These are phyloP conservation scores for Drosophila kohkoa DNA, from an alignment of 1,140 invertebrate genomes.

Conservation along the genomic window DNA sequence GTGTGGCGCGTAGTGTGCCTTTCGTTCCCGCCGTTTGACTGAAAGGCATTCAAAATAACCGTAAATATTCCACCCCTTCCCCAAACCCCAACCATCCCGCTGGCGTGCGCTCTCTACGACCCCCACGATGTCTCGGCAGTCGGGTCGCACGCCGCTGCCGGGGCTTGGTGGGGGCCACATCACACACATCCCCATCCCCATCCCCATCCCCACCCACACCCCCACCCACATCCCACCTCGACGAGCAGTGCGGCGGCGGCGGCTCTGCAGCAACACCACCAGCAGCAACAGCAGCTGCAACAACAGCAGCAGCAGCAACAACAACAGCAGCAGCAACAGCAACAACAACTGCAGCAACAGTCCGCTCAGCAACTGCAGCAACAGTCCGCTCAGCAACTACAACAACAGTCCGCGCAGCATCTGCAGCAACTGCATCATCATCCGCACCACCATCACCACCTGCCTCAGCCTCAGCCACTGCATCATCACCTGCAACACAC, in stretches of 20 bases:
- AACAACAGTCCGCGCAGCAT: constrained; percentile 64
- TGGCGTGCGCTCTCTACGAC: constrained; percentile 85
- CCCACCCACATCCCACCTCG: constrained; percentile 69
- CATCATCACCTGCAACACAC: constrained; percentile 72
- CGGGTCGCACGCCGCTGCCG: constrained; percentile 85
- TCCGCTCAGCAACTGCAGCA: constrained; percentile 45
- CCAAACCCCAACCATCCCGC: constrained; percentile 85
- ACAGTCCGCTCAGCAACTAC: constrained; percentile 51
- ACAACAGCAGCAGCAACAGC: constrained; percentile 59
- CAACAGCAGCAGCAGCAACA: constrained; percentile 54
- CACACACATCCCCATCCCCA: constrained; percentile 80
- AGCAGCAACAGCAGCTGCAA: constrained; percentile 59
- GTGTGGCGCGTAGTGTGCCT: constrained; percentile 27
- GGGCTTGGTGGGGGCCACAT: constrained; percentile 85
- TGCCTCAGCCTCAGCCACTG: constrained; percentile 73
- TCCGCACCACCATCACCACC: constrained; percentile 74
- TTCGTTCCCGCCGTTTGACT: constrained; percentile 56
- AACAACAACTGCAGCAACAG: constrained; percentile 63
- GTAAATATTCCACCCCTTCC: constrained; percentile 85
- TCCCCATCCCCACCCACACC: constrained; percentile 67
- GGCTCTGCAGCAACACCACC: constrained; percentile 69
- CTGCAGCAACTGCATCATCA: constrained; percentile 74
- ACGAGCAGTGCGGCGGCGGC: constrained; percentile 50
- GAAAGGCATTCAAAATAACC: constrained; percentile 84
- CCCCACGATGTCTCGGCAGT: constrained; percentile 85